Evolutionary conservation across 2,113 vertebrate genomes (phyloP).

Genomic region (Leucopternis melanops): DNA sequence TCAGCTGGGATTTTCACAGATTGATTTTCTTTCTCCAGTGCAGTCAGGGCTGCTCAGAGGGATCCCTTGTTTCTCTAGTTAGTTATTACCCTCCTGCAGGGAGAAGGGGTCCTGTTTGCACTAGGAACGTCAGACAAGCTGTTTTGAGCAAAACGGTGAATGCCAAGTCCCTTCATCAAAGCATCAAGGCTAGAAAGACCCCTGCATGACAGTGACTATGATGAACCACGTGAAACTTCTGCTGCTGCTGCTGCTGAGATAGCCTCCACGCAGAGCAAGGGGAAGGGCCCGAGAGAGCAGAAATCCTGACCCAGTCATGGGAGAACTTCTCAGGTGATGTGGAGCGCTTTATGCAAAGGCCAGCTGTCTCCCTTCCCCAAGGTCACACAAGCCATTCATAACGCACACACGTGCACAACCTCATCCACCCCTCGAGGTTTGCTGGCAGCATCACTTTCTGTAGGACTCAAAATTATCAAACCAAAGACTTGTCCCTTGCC

Average conservation of each 20-base stretch:
- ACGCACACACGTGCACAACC: rapidly evolving
- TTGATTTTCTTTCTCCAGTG: neutral
- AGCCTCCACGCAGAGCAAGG: neutral
- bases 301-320: neutral
- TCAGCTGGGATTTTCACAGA: neutral
- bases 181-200: neutral
- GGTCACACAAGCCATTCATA: neutral
- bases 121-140: neutral
- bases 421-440: neutral
- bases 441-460: neutral
- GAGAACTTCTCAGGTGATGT: neutral
- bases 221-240: neutral
- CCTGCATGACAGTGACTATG: neutral
- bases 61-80: neutral
- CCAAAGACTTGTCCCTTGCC: neutral
- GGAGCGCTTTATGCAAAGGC: neutral
- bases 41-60: neutral
- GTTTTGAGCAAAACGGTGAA: neutral
- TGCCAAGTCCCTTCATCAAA: neutral
- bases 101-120: neutral
- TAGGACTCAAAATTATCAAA: neutral
- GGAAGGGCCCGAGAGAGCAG: neutral
- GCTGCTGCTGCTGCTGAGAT: neutral
- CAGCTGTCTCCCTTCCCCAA: neutral
- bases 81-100: conserved; percentile 1